These are phyloP conservation scores for Python bivittatus DNA, from an alignment of 2,113 vertebrate species.

Conservation along the genomic window DNA sequence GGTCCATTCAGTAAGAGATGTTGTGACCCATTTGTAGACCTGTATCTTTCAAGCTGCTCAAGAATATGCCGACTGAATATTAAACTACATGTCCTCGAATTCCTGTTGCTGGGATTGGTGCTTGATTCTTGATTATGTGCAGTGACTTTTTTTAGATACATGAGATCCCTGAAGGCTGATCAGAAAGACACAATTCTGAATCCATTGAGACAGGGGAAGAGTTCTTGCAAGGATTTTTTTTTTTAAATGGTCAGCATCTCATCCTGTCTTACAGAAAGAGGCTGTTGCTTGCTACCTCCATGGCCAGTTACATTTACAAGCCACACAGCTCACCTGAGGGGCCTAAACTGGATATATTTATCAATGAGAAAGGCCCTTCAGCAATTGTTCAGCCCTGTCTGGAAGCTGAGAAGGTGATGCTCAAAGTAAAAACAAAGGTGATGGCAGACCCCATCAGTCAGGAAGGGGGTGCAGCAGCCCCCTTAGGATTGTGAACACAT, in stretches of 20 bases:
- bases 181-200: constrained; percentile 63
- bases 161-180: constrained; percentile 69
- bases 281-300: not conserved
- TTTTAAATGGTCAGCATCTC: constrained; percentile 37
- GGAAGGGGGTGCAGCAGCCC: not conserved
- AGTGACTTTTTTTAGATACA: constrained; percentile 70
- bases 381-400: not conserved
- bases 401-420: not conserved
- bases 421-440: not conserved
- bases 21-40: constrained; percentile 59
- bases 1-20: constrained; percentile 30
- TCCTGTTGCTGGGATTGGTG: constrained; percentile 49
- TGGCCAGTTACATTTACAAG: not conserved
- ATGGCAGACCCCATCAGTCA: not conserved
- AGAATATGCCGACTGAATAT: constrained; percentile 48
- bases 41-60: constrained; percentile 37
- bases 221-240: constrained; percentile 61
- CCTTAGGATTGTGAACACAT: not conserved
- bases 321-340: not conserved
- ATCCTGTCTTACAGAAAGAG: constrained; percentile 48
- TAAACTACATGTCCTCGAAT: constrained; percentile 58
- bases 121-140: constrained; percentile 66
- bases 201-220: constrained; percentile 71
- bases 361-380: not conserved
- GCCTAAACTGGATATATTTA: not conserved